Percentiles rank a stretch among this genome's conserved stretches.
Evolutionary conservation across 2,888 invertebrate species (phyloP).

Genomic region (Drosophila paramelanica): DNA sequence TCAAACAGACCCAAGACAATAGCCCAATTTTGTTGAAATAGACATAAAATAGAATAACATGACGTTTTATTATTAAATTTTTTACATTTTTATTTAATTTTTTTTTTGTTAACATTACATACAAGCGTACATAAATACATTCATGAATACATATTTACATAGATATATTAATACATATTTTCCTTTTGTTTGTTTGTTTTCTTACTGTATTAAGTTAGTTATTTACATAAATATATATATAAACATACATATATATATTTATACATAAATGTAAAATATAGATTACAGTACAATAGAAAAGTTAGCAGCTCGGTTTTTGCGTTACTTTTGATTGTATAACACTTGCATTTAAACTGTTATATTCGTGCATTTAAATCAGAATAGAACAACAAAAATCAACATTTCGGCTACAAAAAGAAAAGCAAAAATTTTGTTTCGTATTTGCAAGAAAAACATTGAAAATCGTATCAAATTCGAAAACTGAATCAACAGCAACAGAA

Average conservation of each 20-base stretch:
- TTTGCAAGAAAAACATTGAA: conserved; percentile 15
- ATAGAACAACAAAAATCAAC: conserved; percentile 47
- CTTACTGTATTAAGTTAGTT: conserved; percentile 34
- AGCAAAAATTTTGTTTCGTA: conserved; percentile 37
- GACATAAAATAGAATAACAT: conserved; percentile 37
- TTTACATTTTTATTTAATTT: conserved; percentile 19
- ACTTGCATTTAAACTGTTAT: conserved; percentile 63
- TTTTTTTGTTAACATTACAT: conserved; percentile 48
- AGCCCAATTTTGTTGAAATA: conserved; percentile 78
- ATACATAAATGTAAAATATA: conserved; percentile 3
- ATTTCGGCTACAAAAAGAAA: conserved; percentile 61
- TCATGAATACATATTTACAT: conserved; percentile 35
- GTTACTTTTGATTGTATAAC: conserved; percentile 60
- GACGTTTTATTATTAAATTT: conserved; percentile 42
- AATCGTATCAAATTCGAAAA: conserved; percentile 19
- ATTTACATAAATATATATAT: conserved; percentile 23
- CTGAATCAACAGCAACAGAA: conserved; percentile 27
- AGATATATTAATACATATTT: conserved; percentile 42
- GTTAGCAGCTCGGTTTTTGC: conserved; percentile 33
- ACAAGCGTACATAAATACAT: conserved; percentile 33
- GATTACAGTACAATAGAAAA: conserved; percentile 21
- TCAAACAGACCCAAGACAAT: conserved; percentile 79
- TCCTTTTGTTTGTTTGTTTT: conserved; percentile 39
- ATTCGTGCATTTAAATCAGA: conserved; percentile 43
- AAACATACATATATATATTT: background rate